phyloP scores from a whole-genome alignment of 2,797 vertebrate species.

The Catostomus latipinnis region DNA sequence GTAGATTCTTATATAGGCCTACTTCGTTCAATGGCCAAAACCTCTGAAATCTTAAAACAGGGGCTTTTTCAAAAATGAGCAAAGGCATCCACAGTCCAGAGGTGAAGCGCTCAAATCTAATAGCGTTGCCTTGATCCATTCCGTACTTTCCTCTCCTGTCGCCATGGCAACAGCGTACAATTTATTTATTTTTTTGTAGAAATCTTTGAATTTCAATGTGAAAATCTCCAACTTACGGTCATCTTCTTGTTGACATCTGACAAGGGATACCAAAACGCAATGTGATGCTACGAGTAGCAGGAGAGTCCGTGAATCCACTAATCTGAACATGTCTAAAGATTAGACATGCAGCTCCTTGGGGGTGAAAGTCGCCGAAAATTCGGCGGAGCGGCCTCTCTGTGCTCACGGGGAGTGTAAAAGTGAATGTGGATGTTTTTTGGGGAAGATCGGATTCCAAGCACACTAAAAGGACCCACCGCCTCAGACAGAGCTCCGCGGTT shows the following conservation, averaged over 20 bases:
- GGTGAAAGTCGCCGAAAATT: constrained; percentile 71
- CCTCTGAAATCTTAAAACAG: not conserved
- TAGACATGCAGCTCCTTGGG: constrained; percentile 87
- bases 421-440: constrained; percentile 62
- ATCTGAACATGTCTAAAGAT: constrained; percentile 92
- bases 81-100: constrained; percentile 32
- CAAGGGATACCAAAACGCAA: constrained; percentile 86
- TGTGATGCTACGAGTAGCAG: constrained; percentile 90
- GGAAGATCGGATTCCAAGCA: constrained; percentile 87
- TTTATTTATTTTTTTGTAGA: constrained; percentile 44
- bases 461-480: constrained; percentile 84
- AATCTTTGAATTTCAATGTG: constrained; percentile 48
- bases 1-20: not conserved
- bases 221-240: constrained; percentile 84
- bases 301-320: constrained; percentile 90
- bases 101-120: constrained; percentile 9
- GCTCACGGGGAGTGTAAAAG: constrained; percentile 69
- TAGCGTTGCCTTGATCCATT: constrained; percentile 25
- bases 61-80: not conserved
- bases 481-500: constrained; percentile 84
- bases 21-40: not conserved
- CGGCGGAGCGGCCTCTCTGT: constrained; percentile 73
- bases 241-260: constrained; percentile 86
- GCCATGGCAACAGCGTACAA: constrained; percentile 54
- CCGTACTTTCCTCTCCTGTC: constrained; percentile 50